These are phyloP conservation scores for Heliconius ismenius DNA, from an alignment of 2,888 invertebrate genomes.

Conservation along the genomic window DNA sequence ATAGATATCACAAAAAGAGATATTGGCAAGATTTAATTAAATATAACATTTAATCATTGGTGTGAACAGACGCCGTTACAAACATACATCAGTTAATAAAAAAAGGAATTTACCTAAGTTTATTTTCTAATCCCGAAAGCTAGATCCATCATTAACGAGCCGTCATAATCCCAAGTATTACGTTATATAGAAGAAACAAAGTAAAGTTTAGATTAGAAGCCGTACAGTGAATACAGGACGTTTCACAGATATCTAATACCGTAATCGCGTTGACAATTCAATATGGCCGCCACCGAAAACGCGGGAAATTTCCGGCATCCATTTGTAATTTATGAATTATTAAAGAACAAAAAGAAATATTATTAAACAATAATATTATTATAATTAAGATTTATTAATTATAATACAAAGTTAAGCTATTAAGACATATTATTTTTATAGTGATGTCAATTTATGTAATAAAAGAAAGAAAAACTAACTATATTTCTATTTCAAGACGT, in stretches of 20 bases:
- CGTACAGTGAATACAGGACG: slow-evolving; percentile 46
- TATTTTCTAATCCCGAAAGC: slow-evolving; percentile 12
- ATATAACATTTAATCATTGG: too few relatives aligned
- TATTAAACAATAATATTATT: neutral
- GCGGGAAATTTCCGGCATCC: slow-evolving; percentile 30
- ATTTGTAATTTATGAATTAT: slow-evolving; percentile 6
- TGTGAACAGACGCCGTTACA: neutral
- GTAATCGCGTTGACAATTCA: slow-evolving; percentile 64
- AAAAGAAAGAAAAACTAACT: neutral
- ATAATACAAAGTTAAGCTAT: too few relatives aligned
- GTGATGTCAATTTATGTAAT: neutral
- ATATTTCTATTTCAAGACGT: slow-evolving; percentile 48
- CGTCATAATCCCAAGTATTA: slow-evolving; percentile 16
- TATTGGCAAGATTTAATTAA: too few relatives aligned
- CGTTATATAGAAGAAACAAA: slow-evolving; percentile 36
- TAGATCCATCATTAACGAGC: slow-evolving; percentile 10
- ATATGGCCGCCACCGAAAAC: slow-evolving; percentile 57
- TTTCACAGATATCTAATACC: slow-evolving; percentile 56
- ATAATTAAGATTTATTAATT: neutral
- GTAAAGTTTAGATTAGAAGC: slow-evolving; percentile 51
- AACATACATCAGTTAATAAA: neutral
- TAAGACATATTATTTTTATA: neutral
- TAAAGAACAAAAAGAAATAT: too few relatives aligned
- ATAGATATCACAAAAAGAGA: neutral
- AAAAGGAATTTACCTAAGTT: neutral